Base-by-base conservation (phyloP, 1,140 invertebrate genomes). In the Lepidotrigona ventralis region DNA sequence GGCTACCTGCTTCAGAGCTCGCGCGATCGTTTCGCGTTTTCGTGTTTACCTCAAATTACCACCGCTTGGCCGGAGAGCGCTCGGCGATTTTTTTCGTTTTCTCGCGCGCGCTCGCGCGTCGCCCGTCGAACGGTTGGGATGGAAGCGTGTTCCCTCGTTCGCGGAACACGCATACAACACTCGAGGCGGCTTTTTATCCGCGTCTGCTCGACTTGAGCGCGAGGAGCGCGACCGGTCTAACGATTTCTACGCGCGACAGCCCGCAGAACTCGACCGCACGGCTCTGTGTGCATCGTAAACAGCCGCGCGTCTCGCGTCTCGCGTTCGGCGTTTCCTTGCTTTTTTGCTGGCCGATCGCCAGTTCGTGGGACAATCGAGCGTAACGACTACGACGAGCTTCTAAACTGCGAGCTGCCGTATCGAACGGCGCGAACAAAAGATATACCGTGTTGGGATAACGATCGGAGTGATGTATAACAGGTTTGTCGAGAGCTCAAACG, bases 231-330 rank as follows among this genome's bases (percentile, higher is more conserved):
- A 54, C 56, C 79, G 70, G 68, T 80, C 69, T 60, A 54, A 56
- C 29, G 53, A 77, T 68, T 69, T 84, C 75, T 78, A 81, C 66
- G 82, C 79, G 79, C 56, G 85, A 85, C 80, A 86, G 69, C 69
- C 86, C 81, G 76, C 82, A 76, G 77, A 86, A 26, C 39, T 73
- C 77, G 85, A 72, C 74, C 75, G 85, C 76, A 74, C 71, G 58
- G 11, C 85, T 46, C 39, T 46, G 39, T 46, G 69, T 58, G 63
- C 78, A 71, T 74, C 85, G 79, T 80, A 86, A 87, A 87, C 60
- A 79, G 81, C 70, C 64, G 39, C 74, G 39, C 72, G 58, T 74
- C 72, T 33, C 53, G 72, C 51, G 39, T 8, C 39, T 46, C 8
- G 33, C 4, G n/a, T 8, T 11, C 0, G 23, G 14, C 56, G 54